phyloP scores from a whole-genome alignment of 2,888 invertebrate genomes.

The Dynastes tityus region DNA sequence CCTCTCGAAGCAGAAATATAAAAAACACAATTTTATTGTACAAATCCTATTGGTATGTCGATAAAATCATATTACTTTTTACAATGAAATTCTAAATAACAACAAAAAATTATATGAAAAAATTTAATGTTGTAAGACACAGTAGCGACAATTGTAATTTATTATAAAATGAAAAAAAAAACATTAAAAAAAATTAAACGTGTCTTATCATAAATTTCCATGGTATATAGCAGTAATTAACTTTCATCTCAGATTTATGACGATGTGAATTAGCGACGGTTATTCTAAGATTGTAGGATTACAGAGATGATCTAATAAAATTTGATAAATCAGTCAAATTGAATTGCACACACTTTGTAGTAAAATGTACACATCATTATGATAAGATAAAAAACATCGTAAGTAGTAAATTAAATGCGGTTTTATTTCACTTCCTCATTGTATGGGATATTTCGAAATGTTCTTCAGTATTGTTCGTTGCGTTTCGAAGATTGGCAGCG shows the following conservation, averaged over 20 bases:
- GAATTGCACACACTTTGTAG: not conserved
- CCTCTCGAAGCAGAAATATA: no score
- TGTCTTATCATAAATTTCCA: not conserved
- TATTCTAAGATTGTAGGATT: conserved; percentile 12
- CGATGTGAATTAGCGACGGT: not conserved
- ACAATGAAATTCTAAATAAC: no score
- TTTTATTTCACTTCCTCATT: conserved; percentile 12
- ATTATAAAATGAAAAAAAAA: no score
- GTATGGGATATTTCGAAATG: not conserved
- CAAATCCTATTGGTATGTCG: no score
- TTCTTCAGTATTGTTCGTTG: conserved; percentile 33
- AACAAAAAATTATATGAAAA: no score
- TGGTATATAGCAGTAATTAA: not conserved
- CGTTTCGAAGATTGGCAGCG: conserved; percentile 49
- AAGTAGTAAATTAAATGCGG: not conserved
- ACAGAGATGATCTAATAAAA: not conserved
- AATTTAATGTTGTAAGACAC: no score
- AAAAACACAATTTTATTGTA: no score
- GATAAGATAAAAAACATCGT: conserved; percentile 48
- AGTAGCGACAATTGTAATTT: no score
- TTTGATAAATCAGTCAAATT: conserved; percentile 25
- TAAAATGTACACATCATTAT: not conserved
- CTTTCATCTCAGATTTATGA: not conserved
- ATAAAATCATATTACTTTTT: no score
- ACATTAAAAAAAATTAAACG: not conserved